These are phyloP conservation scores for Xylophagus ater DNA, from an alignment of 2,888 invertebrate genomes.

Conservation along the genomic window DNA sequence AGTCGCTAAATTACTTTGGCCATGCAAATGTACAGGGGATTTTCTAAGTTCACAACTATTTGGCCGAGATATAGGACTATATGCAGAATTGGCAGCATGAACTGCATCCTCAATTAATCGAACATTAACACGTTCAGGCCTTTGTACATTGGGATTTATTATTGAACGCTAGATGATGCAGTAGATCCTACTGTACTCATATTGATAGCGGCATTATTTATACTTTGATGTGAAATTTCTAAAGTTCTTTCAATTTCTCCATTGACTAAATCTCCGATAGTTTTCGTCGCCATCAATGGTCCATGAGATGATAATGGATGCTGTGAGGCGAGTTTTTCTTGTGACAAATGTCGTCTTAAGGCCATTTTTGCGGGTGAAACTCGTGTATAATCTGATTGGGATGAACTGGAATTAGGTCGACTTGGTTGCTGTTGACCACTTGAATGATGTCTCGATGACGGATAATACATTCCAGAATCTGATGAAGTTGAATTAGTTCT, in stretches of 20 bases:
- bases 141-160: constrained; percentile 46
- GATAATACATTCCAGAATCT: constrained; percentile 31
- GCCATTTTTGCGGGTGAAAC: constrained; percentile 85
- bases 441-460: constrained; percentile 18
- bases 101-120: constrained; percentile 37
- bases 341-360: constrained; percentile 71
- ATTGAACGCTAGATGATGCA: constrained; percentile 39
- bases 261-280: constrained; percentile 79
- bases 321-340: constrained; percentile 64
- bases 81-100: constrained; percentile 13
- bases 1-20: constrained; percentile 31
- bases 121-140: constrained; percentile 48
- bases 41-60: constrained; percentile 41
- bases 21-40: constrained; percentile 21
- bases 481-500: constrained; percentile 35
- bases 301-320: constrained; percentile 29
- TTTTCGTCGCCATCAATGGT: constrained; percentile 51
- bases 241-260: constrained; percentile 81
- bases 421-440: constrained; percentile 27
- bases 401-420: constrained; percentile 36
- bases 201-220: constrained; percentile 78
- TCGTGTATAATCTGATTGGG: constrained; percentile 54
- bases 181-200: constrained; percentile 54
- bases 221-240: constrained; percentile 79
- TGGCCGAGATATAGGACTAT: constrained; percentile 44